Base-by-base conservation (phyloP, 2,888 invertebrate genomes). In the Archips crataeganus region DNA sequence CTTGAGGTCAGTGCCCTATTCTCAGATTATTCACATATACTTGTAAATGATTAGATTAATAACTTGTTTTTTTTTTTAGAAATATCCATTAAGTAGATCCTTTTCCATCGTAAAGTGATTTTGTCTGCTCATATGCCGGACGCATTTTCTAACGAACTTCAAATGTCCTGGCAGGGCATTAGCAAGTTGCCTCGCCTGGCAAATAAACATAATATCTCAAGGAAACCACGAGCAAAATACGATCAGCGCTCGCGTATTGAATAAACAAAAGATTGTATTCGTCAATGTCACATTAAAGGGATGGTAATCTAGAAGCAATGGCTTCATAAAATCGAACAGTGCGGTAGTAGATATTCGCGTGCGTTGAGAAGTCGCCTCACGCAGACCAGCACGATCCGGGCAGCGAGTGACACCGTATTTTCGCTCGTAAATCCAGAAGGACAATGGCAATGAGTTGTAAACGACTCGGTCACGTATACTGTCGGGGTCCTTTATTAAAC, bases 261-360 rank as follows among this genome's bases (percentile, higher is more conserved):
- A 86, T 87, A 79, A 83, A 81, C 80, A 85, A 84, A 79, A 80
- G 78, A 81, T 79, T 77, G 80, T 82, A 85, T 86, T 83, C 83
- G 82, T 86, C 85, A 84, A 82, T 83, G 86, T 86, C 85, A 83
- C 84, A 84, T 87, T 84, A 87, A 82, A 77, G 82, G 85, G 84
- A 86, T 84, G 84, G 80, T 77, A 70, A 85, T 84, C 32, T 32
- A 82, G 79, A 82, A 81, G 82, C 83, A 81, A 77, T 80, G 81
- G 78, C 80, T 79, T 87, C 81, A 85, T 86, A 85, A 83, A 85
- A 83, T 84, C 81, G 80, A 79, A 78, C 71, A 73, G 77, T 76
- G 72, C 77, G 78, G 78, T 79, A 78, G 77, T 75, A 78, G 78
- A 83, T 81, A 80, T 75, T 57, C 76, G 75, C 78, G 75, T 66